Evolutionary conservation across 1,140 invertebrate genomes (phyloP).

Genomic region (Colletes latitarsis): DNA sequence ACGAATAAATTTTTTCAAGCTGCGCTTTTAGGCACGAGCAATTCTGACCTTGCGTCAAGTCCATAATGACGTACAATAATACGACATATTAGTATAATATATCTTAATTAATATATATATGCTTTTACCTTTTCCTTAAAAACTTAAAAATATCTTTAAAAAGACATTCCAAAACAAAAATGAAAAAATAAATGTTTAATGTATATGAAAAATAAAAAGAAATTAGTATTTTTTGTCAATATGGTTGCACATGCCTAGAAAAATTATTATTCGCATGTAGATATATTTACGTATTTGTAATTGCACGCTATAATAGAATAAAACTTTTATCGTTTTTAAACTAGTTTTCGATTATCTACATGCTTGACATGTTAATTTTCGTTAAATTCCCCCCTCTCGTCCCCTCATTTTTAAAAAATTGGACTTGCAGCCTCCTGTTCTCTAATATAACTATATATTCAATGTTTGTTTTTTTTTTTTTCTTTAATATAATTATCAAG

Average conservation of each 20-base stretch:
- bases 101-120: constrained; percentile 40
- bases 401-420: constrained; percentile 38
- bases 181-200: no score
- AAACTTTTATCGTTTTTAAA: constrained; percentile 6
- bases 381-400: constrained; percentile 16
- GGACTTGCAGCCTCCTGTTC: constrained; percentile 74
- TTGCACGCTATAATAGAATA: constrained; percentile 54
- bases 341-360: constrained; percentile 36
- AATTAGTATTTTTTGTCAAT: background rate
- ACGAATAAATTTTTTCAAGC: constrained; percentile 20
- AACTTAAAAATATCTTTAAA: constrained; percentile 17
- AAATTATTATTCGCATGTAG: constrained; percentile 25
- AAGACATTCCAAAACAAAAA: background rate
- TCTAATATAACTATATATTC: constrained; percentile 71
- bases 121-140: constrained; percentile 5
- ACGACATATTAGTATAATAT: constrained; percentile 33
- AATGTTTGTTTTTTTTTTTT: constrained; percentile 59
- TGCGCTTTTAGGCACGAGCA: constrained; percentile 15
- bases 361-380: constrained; percentile 21
- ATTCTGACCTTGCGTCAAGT: constrained; percentile 23
- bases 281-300: constrained; percentile 43
- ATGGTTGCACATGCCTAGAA: constrained; percentile 41
- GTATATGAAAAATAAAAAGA: no score
- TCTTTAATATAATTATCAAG: constrained; percentile 74
- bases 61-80: constrained; percentile 20